Base-by-base conservation (phyloP, 2,113 vertebrate species). In the Terrapene triunguis region DNA sequence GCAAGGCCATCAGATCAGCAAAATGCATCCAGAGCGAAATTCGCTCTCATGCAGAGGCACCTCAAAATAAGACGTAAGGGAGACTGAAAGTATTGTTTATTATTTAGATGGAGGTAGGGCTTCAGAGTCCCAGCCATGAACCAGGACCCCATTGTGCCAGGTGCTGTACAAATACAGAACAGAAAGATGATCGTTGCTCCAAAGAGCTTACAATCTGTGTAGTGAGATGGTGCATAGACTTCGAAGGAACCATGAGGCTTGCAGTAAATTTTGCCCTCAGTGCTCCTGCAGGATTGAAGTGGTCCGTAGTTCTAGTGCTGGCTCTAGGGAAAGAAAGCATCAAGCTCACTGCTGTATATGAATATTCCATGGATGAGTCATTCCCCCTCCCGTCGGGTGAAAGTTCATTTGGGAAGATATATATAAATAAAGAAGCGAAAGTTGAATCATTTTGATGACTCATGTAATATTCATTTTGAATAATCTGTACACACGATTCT, bases 381-480 rank as follows among this genome's bases (percentile, higher is more conserved):
- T 54, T 82, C 14, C 80, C 10, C 78, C 93, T 8, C 89, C 85
- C 79, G 42, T 42, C 93, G 92, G 90, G 90, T 95, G 88, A 96
- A 74, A 72, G 72, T 65, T 92, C 93, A 92, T 1, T 12, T 85
- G 94, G 95, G 87, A 96, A 88, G 94, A 96, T 89, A 95, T 95
- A 96, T 89, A 95, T 35, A 97, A 95, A 97, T 93, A 89, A 95
- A 96, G 74, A 92, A 93, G 96, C 89, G 91, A 96, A 97, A 96
- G 93, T 89, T 42, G 57, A 83, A 91, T 53, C n/a, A 14, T 94
- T 80, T 86, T 93, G 89, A 96, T 92, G 96, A 97, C 93, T 98
- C 97, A 98, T 97, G 95, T 85, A 89, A 79, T 95, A 97, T 97
- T 98, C 96, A 96, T 86, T 85, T 85, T 22, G 97, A 96, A 97